phyloP scores from a whole-genome alignment of 2,797 vertebrate genomes.

The Pelobates cultripes region DNA sequence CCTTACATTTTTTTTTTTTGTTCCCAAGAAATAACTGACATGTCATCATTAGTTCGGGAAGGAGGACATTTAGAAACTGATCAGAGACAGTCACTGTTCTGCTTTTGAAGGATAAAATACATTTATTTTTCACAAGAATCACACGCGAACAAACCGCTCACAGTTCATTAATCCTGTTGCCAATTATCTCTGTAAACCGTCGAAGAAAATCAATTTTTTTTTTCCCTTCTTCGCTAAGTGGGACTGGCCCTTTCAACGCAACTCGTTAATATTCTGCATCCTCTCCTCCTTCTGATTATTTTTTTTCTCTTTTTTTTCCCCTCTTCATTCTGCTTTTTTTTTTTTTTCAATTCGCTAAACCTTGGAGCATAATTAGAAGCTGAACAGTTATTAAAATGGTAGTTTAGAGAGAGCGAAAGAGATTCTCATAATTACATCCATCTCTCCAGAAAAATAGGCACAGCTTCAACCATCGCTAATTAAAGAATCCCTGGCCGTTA shows the following conservation, averaged over 20 bases:
- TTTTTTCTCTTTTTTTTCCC: constrained; percentile 32
- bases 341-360: constrained; percentile 52
- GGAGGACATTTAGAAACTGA: constrained; percentile 40
- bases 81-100: constrained; percentile 46
- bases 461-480: constrained; percentile 55
- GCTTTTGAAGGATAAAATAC: constrained; percentile 45
- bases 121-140: constrained; percentile 44
- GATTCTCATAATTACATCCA: constrained; percentile 55
- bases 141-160: constrained; percentile 33
- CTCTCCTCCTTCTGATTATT: constrained; percentile 49
- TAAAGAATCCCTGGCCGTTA: constrained; percentile 53
- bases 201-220: constrained; percentile 48
- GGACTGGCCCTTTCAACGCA: constrained; percentile 47
- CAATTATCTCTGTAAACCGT: constrained; percentile 51
- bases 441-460: constrained; percentile 55
- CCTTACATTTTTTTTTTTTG: constrained; percentile 1
- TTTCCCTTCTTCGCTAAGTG: constrained; percentile 36
- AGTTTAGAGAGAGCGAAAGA: constrained; percentile 50
- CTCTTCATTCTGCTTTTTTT: constrained; percentile 34
- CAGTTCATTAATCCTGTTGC: constrained; percentile 53
- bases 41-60: constrained; percentile 35
- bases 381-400: constrained; percentile 54
- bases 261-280: constrained; percentile 52
- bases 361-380: constrained; percentile 53
- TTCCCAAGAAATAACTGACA: constrained; percentile 12